Percentiles rank a stretch among this genome's conserved stretches.
Evolutionary conservation across 2,113 vertebrate species (phyloP).

Genomic region (Hystrix cristata): DNA sequence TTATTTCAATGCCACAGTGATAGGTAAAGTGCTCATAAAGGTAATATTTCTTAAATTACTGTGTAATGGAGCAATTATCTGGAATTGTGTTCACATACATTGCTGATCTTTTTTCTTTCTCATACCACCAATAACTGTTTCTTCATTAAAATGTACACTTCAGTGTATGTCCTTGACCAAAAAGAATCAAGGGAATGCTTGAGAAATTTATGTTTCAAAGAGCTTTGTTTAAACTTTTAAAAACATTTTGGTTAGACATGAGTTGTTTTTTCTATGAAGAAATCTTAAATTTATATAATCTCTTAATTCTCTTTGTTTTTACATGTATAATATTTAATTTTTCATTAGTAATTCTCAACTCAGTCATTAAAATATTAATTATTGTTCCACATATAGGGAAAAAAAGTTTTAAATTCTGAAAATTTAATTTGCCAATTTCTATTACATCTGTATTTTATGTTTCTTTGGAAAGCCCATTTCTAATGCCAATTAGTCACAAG

Average conservation of each 20-base stretch:
- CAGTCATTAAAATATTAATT: slow-evolving; percentile 1
- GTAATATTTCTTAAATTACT: neutral
- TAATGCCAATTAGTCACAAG: neutral
- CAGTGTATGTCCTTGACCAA: neutral
- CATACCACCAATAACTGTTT: neutral
- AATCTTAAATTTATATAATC: neutral
- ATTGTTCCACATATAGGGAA: neutral
- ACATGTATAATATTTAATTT: neutral
- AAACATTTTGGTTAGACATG: neutral
- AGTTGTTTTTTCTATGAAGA: neutral
- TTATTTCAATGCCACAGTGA: neutral
- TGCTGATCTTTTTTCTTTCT: neutral
- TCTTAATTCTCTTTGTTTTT: neutral
- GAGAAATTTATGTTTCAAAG: neutral
- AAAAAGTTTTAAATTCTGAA: neutral
- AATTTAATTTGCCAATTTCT: neutral
- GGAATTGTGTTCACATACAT: neutral
- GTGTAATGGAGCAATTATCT: neutral
- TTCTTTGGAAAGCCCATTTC: neutral
- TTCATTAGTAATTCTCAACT: neutral
- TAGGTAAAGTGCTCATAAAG: neutral
- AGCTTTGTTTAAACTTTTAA: neutral
- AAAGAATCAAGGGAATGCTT: neutral
- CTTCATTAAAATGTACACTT: neutral
- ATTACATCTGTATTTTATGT: neutral